Evolutionary conservation across 2,113 vertebrate species (phyloP), one percentile per base, ranked within the genome.

Genomic region (Psittacus erithacus): DNA sequence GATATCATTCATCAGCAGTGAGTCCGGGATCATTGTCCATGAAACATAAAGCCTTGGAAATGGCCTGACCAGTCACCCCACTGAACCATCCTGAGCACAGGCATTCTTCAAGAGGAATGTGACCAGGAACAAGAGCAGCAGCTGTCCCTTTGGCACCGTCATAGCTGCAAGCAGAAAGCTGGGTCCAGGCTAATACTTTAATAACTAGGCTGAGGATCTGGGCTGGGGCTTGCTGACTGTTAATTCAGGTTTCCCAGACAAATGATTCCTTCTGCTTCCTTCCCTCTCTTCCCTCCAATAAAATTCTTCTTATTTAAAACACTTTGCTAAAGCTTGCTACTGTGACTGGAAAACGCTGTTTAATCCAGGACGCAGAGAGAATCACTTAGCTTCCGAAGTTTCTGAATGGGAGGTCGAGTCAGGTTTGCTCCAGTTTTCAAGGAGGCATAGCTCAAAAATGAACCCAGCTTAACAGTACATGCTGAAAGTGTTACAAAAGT

Each of bases 231-330:
- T 33, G 18, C 41, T 73, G 24, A 27, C 7, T 76, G 3, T 65
- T 80, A 80, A 65, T 88, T 82, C 46, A 69, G 17, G 23, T 50
- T 92, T 81, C 17, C 28, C 49, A 10, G 7, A 39, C 16, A 65
- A 46, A 65, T 60, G 16, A 27, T 91, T 96, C 79, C 31, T 91
- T 59, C 50, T 78, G 28, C 83, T 86, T 74, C 59, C 6, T 92
- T 82, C 22, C 9, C 4, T 77, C 38, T 2, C 17, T 83, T 65
- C 69, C 20, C 29, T 86, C 33, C 80, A 92, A 84, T 78, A 67
- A 86, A 82, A 46, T 86, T 81, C 7, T 69, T 8, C 41, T 88
- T 27, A 63, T 81, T 86, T 57, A n/a, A 73, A 79, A 39, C 19
- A 43, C 28, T 68, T 86, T 7, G 19, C 76, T 90, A 82, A 91